phyloP scores from a whole-genome alignment of 1,140 invertebrate species.

The Hylyphantes graminicola region DNA sequence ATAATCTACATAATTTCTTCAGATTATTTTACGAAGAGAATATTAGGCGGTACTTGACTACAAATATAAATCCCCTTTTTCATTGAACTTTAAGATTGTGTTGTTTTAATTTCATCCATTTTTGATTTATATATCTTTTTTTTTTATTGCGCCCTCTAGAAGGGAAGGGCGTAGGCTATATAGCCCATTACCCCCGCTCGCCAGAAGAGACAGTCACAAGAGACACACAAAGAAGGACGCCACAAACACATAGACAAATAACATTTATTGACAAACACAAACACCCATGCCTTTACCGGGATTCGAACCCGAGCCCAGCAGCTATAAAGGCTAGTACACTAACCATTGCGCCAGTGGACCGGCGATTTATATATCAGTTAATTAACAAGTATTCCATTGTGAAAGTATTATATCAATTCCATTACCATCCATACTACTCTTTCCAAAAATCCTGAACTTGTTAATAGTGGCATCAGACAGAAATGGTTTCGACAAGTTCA shows the following conservation, averaged over 20 bases:
- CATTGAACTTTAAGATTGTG: neutral
- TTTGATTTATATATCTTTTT: neutral
- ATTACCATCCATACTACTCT: slow-evolving; percentile 23
- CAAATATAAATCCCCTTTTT: neutral
- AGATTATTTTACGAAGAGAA: neutral
- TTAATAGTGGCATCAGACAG: slow-evolving; percentile 42
- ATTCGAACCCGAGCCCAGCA: no score
- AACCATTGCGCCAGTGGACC: no score
- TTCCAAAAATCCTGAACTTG: slow-evolving; percentile 41
- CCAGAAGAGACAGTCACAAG: no score
- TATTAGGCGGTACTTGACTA: neutral
- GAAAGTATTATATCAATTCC: neutral
- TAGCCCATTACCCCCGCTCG: no score
- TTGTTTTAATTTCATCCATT: no score
- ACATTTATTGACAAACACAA: no score
- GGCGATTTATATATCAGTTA: neutral
- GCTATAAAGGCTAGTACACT: no score
- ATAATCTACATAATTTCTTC: neutral
- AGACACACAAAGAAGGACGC: no score
- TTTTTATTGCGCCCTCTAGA: no score
- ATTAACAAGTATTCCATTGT: neutral
- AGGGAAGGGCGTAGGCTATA: no score
- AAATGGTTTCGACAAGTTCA: slow-evolving; percentile 43
- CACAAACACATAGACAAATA: no score
- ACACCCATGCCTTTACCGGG: no score